Conservation (phyloP, 2,888 invertebrate species). For the Ephialtes manifestator region DNA sequence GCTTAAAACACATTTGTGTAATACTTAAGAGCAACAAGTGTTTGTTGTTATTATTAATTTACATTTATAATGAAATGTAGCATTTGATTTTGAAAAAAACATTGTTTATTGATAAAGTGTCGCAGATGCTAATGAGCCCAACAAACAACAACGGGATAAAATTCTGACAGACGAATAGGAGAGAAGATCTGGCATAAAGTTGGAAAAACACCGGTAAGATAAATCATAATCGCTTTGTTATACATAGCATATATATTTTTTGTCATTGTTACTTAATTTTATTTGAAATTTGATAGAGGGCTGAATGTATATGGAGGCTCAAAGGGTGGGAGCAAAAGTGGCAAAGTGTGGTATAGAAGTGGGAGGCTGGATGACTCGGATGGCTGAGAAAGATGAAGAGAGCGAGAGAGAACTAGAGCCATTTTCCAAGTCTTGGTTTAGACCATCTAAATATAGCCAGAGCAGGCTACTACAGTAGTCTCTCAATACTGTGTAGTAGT, state of each 20-base stretch:
- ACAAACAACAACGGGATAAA: constrained; percentile 39
- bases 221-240: neutral
- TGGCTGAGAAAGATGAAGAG: constrained; percentile 58
- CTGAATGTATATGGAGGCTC: neutral
- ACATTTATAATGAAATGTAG: neutral
- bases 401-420: constrained; percentile 78
- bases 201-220: constrained; percentile 44
- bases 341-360: constrained; percentile 54
- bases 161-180: constrained; percentile 63
- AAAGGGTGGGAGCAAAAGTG: constrained; percentile 18
- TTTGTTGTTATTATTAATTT: too few species aligned
- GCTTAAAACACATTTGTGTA: too few species aligned
- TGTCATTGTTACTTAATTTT: constrained; percentile 11
- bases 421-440: constrained; percentile 86
- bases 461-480: constrained; percentile 81
- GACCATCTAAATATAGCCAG: constrained; percentile 84
- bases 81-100: neutral
- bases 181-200: constrained; percentile 4
- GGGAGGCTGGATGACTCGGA: constrained; percentile 56
- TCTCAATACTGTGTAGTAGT: constrained; percentile 81
- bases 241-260: constrained; percentile 5
- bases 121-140: constrained; percentile 54
- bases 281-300: constrained; percentile 35
- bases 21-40: too few species aligned
- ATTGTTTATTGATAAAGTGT: neutral